phyloP scores from a whole-genome alignment of 1,140 invertebrate genomes.

The Meloidogyne chitwoodi region DNA sequence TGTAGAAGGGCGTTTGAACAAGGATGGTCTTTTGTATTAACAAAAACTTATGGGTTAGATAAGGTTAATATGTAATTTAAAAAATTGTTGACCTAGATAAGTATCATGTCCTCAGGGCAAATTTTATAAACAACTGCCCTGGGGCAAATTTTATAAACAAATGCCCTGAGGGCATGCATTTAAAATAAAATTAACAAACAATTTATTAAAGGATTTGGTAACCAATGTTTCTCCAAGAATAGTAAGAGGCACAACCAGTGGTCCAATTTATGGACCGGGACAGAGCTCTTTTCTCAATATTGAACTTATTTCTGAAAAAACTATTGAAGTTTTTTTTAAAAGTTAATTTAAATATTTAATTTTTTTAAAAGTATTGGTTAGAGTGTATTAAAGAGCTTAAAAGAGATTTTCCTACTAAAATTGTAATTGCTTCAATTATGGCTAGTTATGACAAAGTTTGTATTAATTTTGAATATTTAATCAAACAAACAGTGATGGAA shows the following conservation, averaged over 20 bases:
- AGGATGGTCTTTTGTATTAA: constrained; percentile 92
- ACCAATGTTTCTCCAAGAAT: constrained; percentile 96
- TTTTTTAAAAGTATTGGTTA: constrained; percentile 75
- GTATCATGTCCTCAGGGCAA: neutral
- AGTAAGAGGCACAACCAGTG: constrained; percentile 82
- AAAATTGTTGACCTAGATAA: neutral
- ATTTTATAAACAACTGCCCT: neutral
- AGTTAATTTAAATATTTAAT: neutral
- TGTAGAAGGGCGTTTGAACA: constrained; percentile 80
- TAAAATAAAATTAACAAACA: neutral
- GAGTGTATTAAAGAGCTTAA: constrained; percentile 82
- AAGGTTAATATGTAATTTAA: constrained; percentile 68
- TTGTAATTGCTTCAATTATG: constrained; percentile 95
- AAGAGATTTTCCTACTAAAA: constrained; percentile 81
- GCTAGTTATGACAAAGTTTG: constrained; percentile 72
- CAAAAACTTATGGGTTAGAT: constrained; percentile 89
- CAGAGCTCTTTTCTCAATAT: constrained; percentile 90
- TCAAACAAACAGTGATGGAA: too few relatives aligned
- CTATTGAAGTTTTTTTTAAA: constrained; percentile 64
- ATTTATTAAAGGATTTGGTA: constrained; percentile 74
- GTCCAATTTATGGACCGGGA: constrained; percentile 84
- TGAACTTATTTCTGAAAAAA: constrained; percentile 95
- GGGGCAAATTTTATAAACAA: neutral
- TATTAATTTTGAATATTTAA: too few relatives aligned
- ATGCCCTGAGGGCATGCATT: too few relatives aligned